Percentiles rank a stretch among this genome's conserved stretches.
Conservation (phyloP, 2,888 invertebrate genomes). For the Tortricodes alternella region DNA sequence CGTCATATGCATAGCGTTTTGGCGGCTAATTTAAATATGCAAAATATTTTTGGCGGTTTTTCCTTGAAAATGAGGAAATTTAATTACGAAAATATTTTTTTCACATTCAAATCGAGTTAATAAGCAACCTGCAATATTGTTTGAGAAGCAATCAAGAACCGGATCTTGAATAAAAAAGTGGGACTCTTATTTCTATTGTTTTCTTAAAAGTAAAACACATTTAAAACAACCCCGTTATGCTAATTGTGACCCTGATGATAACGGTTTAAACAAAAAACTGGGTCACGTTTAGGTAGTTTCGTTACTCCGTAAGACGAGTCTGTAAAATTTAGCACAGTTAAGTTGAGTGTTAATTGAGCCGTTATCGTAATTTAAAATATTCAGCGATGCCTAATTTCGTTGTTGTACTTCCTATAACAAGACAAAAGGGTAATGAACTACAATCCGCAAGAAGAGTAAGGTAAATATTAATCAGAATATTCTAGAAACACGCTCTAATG, state of each 20-base stretch:
- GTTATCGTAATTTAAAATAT: slow-evolving; percentile 42
- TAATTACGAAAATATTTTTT: too few species aligned
- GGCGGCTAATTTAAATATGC: too few species aligned
- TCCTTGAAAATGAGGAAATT: too few species aligned
- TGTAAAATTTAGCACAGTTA: slow-evolving; percentile 3
- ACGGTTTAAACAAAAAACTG: slow-evolving; percentile 19
- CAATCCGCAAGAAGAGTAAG: slow-evolving; percentile 69
- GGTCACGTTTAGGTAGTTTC: slow-evolving; percentile 19
- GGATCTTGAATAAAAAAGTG: slow-evolving; percentile 19
- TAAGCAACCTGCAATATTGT: too few species aligned
- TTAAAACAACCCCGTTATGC: slow-evolving; percentile 23
- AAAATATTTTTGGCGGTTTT: too few species aligned
- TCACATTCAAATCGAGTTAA: too few species aligned
- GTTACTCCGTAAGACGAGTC: not conserved
- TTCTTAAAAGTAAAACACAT: slow-evolving; percentile 14
- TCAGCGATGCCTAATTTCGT: slow-evolving; percentile 42
- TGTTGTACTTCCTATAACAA: slow-evolving; percentile 33
- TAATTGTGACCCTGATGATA: slow-evolving; percentile 21
- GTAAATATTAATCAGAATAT: slow-evolving; percentile 79
- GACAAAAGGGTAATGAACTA: slow-evolving; percentile 64
- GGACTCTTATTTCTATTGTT: slow-evolving; percentile 10
- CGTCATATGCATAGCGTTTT: too few species aligned
- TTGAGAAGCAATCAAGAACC: too few species aligned
- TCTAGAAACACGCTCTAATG: slow-evolving; percentile 71
- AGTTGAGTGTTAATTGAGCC: slow-evolving; percentile 16